These are phyloP conservation scores for Zelostemma sp. DNA, from an alignment of 1,140 invertebrate species.

Conservation along the genomic window DNA sequence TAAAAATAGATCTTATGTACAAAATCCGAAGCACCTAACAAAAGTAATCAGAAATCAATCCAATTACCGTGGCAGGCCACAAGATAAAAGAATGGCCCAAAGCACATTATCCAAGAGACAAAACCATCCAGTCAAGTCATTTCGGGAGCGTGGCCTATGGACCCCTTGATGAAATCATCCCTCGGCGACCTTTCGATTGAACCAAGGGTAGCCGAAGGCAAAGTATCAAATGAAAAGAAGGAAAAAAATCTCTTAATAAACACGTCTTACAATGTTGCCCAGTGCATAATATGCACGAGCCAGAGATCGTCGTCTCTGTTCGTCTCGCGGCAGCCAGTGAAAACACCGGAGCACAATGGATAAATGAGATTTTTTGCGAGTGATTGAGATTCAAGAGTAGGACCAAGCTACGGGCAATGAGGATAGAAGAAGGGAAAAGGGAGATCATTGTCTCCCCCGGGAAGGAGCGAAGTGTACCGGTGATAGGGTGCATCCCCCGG, in stretches of 20 bases:
- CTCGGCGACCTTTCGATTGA: slow-evolving; percentile 12
- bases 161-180: slow-evolving; percentile 35
- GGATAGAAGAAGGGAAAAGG: slow-evolving; percentile 36
- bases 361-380: slow-evolving; percentile 69
- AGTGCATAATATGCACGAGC: slow-evolving; percentile 61
- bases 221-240: slow-evolving; percentile 12
- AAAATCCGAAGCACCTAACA: too few species aligned
- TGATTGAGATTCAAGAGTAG: slow-evolving; percentile 64
- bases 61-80: slow-evolving; percentile 32
- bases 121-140: slow-evolving; percentile 33
- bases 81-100: slow-evolving; percentile 29
- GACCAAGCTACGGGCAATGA: slow-evolving; percentile 34
- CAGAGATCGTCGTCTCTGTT: slow-evolving; percentile 30
- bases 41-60: slow-evolving; percentile 30
- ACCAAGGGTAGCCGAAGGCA: background rate
- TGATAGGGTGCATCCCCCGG: slow-evolving; percentile 67
- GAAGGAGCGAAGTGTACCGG: slow-evolving; percentile 61
- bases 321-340: slow-evolving; percentile 31
- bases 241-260: slow-evolving; percentile 58
- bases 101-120: slow-evolving; percentile 20
- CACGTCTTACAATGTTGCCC: slow-evolving; percentile 54
- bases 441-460: slow-evolving; percentile 64
- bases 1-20: too few species aligned
- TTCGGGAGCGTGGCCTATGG: slow-evolving; percentile 18
- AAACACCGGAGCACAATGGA: slow-evolving; percentile 63